phyloP scores from a whole-genome alignment of 2,888 invertebrate species.

The Pheosia tremula region DNA sequence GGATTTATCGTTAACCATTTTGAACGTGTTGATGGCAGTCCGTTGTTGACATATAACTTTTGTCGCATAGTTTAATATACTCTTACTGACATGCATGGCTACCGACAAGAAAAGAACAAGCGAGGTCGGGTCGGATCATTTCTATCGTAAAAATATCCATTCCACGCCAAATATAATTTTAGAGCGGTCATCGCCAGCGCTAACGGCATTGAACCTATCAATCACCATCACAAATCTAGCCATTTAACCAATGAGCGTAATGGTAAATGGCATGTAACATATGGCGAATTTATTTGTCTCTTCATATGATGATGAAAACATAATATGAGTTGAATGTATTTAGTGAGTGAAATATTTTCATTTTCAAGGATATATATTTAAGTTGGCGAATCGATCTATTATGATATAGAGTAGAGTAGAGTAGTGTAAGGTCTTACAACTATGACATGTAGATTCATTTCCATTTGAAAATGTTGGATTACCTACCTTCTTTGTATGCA shows the following conservation, averaged over 20 bases:
- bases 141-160: not conserved
- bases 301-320: conserved; percentile 18
- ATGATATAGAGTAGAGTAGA: not conserved
- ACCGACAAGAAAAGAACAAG: no score
- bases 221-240: conserved; percentile 16
- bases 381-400: not conserved
- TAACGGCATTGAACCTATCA: conserved; percentile 12
- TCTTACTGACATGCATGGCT: no score
- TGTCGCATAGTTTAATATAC: no score
- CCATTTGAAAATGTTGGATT: no score
- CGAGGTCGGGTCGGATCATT: no score
- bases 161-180: conserved; percentile 10
- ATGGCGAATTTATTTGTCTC: conserved; percentile 18
- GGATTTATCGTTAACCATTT: no score
- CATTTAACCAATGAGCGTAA: conserved; percentile 13
- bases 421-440: no score
- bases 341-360: conserved; percentile 27
- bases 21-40: no score
- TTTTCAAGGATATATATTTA: not conserved
- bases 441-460: no score
- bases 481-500: no score
- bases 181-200: not conserved
- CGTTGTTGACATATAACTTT: no score
- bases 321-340: conserved; percentile 7
- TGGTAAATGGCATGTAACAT: conserved; percentile 9